Conservation (phyloP, 1,140 invertebrate species). For the Potamilus streckersoni region DNA sequence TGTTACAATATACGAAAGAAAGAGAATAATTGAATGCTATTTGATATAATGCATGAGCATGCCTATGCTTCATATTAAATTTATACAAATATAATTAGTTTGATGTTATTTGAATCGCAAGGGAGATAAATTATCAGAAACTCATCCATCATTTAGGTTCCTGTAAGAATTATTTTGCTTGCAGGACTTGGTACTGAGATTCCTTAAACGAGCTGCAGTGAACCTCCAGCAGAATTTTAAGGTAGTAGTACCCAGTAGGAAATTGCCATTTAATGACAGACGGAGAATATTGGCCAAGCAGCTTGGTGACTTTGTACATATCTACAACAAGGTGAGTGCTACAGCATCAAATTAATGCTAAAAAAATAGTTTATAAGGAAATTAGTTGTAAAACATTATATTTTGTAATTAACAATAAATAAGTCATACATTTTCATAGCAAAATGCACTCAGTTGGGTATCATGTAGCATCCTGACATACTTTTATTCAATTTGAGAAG, state of each 20-base stretch:
- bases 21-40: too few species aligned
- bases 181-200: constrained; percentile 78
- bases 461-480: too few species aligned
- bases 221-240: constrained; percentile 82
- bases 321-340: constrained; percentile 80
- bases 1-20: too few species aligned
- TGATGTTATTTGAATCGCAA: too few species aligned
- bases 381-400: neutral
- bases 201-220: constrained; percentile 83
- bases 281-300: constrained; percentile 90
- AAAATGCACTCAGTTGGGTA: too few species aligned
- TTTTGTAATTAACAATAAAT: too few species aligned
- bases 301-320: constrained; percentile 90
- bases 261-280: constrained; percentile 84
- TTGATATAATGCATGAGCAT: too few species aligned
- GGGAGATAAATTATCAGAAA: too few species aligned
- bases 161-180: constrained; percentile 18
- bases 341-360: neutral
- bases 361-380: constrained; percentile 3
- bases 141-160: neutral
- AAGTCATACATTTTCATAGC: too few species aligned
- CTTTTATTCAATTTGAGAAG: too few species aligned
- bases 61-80: too few species aligned
- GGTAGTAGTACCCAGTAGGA: constrained; percentile 78
- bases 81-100: too few species aligned